These are phyloP conservation scores for Rhodinocichla rosea DNA, from an alignment of 2,113 vertebrate species.

Conservation along the genomic window DNA sequence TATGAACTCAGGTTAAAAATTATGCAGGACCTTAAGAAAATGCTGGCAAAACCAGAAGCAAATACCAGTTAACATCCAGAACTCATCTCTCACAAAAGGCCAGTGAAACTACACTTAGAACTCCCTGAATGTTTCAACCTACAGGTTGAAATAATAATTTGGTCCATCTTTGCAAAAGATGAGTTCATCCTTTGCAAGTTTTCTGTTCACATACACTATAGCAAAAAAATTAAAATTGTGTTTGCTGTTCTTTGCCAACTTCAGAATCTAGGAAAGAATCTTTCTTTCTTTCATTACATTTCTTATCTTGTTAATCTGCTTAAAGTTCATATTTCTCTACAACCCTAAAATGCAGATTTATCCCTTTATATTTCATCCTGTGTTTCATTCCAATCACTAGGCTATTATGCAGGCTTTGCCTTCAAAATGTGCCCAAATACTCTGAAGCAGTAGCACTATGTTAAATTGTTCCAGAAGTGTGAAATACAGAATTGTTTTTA, in stretches of 20 bases:
- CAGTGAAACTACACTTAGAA: background rate
- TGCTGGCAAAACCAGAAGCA: background rate
- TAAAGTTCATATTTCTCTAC: background rate
- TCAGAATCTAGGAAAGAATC: background rate
- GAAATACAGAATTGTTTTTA: background rate
- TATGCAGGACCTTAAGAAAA: background rate
- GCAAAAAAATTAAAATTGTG: background rate
- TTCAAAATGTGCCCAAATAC: background rate
- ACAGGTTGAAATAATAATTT: background rate
- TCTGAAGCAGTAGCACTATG: background rate
- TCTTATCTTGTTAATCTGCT: background rate
- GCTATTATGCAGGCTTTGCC: background rate
- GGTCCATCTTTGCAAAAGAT: background rate
- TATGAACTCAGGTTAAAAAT: background rate
- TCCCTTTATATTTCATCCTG: background rate
- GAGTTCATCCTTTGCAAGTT: background rate
- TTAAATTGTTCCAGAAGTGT: background rate
- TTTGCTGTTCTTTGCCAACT: background rate
- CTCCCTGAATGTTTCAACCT: background rate
- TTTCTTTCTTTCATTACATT: background rate
- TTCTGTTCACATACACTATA: background rate
- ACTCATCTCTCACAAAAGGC: background rate
- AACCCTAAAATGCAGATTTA: background rate
- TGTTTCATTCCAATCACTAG: background rate
- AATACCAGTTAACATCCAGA: background rate